Conservation (phyloP, 2,888 invertebrate genomes). For the Diaphora mendica region DNA sequence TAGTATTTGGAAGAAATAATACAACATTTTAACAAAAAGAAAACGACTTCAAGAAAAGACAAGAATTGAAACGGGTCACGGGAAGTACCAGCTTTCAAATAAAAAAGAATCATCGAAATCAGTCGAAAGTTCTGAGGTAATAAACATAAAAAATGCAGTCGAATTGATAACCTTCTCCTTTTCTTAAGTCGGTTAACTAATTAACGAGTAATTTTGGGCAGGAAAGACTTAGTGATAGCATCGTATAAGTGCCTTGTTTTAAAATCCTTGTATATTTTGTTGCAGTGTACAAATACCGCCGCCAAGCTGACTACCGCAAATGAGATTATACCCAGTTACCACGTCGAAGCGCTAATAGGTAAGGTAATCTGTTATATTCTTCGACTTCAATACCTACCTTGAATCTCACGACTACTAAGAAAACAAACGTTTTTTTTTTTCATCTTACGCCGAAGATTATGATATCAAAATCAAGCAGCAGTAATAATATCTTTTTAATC, state of each 20-base stretch:
- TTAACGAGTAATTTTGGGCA: not conserved
- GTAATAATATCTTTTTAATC: too few relatives aligned
- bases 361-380: constrained; percentile 46
- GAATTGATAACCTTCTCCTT: too few relatives aligned
- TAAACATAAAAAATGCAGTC: too few relatives aligned
- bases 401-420: not conserved
- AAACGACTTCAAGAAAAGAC: too few relatives aligned
- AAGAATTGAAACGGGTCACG: too few relatives aligned
- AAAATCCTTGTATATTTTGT: constrained; percentile 50
- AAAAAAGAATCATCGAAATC: too few relatives aligned
- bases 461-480: not conserved
- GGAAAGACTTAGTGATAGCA: not conserved
- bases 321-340: constrained; percentile 81
- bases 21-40: too few relatives aligned
- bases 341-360: constrained; percentile 86
- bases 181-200: too few relatives aligned
- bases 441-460: not conserved
- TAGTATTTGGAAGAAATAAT: not conserved
- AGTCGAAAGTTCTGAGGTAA: too few relatives aligned
- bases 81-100: too few relatives aligned
- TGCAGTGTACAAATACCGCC: constrained; percentile 77
- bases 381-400: not conserved
- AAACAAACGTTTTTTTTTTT: not conserved
- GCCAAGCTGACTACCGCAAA: constrained; percentile 86
- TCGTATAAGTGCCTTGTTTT: not conserved